These are phyloP conservation scores for Parnassius glacialis DNA, from an alignment of 2,888 invertebrate species.

Conservation along the genomic window DNA sequence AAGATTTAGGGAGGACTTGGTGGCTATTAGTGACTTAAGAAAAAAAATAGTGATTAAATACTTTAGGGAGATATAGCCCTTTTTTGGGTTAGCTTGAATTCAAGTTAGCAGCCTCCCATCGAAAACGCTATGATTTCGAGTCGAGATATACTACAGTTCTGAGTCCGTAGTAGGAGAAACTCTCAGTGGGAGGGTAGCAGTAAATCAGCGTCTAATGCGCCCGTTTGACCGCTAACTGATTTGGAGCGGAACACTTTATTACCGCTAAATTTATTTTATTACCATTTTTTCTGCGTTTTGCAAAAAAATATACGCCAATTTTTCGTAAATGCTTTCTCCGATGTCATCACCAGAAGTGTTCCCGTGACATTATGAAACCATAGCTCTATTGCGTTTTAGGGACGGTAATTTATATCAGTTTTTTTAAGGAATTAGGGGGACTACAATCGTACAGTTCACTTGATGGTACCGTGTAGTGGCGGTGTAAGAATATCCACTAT, in stretches of 20 bases:
- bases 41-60: too few relatives aligned
- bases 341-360: background rate
- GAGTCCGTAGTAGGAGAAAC: slow-evolving; percentile 7
- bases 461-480: too few relatives aligned
- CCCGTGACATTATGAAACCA: too few relatives aligned
- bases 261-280: slow-evolving; percentile 31
- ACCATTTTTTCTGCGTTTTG: slow-evolving; percentile 12
- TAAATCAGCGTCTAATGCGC: slow-evolving; percentile 29
- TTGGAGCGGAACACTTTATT: slow-evolving; percentile 55
- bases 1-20: too few relatives aligned
- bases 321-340: background rate
- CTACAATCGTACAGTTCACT: too few relatives aligned
- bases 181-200: slow-evolving; percentile 12
- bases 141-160: background rate
- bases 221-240: slow-evolving; percentile 55
- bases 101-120: too few relatives aligned
- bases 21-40: too few relatives aligned
- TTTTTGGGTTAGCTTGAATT: too few relatives aligned
- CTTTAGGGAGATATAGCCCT: too few relatives aligned
- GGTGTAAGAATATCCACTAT: too few relatives aligned
- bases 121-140: background rate
- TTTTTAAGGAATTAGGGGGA: too few relatives aligned
- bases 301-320: slow-evolving; percentile 1
- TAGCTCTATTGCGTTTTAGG: background rate
- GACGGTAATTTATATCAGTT: background rate